Evolutionary conservation across 2,113 vertebrate species (phyloP).

Genomic region (Clarias batrachus): DNA sequence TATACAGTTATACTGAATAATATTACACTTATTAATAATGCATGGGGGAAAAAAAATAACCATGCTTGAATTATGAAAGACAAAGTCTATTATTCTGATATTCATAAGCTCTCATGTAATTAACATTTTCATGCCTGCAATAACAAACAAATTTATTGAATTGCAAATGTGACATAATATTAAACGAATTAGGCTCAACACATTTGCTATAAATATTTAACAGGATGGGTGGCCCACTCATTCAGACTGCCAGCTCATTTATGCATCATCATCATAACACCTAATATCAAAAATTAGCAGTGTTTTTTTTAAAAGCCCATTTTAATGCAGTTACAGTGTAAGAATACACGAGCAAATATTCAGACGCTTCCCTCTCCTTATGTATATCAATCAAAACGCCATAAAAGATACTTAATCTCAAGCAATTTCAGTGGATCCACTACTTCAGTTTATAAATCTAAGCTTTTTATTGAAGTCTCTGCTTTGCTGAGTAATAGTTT

Average conservation of each 20-base stretch:
- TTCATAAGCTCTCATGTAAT: constrained; percentile 2
- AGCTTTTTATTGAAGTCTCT: neutral
- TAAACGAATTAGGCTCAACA: neutral
- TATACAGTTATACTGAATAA: neutral
- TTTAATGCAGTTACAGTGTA: neutral
- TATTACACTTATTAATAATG: constrained; percentile 1
- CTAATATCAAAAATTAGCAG: neutral
- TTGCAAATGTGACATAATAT: constrained; percentile 1
- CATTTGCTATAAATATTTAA: neutral
- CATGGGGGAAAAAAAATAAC: neutral
- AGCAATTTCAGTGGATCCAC: neutral
- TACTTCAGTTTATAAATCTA: neutral
- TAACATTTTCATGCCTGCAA: neutral
- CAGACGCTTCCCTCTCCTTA: neutral
- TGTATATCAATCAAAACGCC: neutral
- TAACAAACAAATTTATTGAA: neutral
- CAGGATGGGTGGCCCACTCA: neutral
- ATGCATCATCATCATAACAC: constrained; percentile 12
- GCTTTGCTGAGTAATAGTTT: neutral
- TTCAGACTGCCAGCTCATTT: neutral
- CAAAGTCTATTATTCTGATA: neutral
- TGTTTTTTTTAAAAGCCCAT: neutral
- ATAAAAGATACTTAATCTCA: constrained; percentile 24
- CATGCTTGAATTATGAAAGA: constrained; percentile 15
- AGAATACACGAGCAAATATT: neutral